These are phyloP conservation scores for Gambelia wislizenii DNA, from an alignment of 2,797 vertebrate genomes.

Conservation along the genomic window DNA sequence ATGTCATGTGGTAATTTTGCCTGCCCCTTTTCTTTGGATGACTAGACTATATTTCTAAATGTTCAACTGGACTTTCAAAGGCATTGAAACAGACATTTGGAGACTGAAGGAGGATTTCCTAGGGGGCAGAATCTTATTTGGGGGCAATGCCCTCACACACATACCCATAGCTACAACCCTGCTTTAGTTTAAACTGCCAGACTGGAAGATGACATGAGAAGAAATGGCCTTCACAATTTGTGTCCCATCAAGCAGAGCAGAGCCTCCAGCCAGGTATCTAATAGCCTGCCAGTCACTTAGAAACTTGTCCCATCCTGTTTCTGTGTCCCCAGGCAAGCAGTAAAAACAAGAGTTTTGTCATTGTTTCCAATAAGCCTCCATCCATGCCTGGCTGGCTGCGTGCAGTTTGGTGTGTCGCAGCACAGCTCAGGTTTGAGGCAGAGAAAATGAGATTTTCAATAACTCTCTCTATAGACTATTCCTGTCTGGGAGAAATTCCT, in stretches of 20 bases:
- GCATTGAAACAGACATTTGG: no score
- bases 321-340: background rate
- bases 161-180: no score
- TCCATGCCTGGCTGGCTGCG: background rate
- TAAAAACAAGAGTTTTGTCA: background rate
- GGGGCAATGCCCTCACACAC: no score
- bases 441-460: background rate
- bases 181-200: background rate
- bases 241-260: background rate
- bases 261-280: background rate
- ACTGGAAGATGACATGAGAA: background rate
- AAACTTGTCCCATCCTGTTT: background rate
- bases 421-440: background rate
- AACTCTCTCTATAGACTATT: background rate
- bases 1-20: no score
- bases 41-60: no score
- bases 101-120: no score
- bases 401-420: background rate
- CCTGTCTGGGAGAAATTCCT: background rate
- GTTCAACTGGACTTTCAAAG: no score
- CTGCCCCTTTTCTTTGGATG: no score
- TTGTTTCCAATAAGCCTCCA: background rate
- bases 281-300: background rate
- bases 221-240: background rate
- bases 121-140: no score